Conservation (phyloP, 1,140 invertebrate species). For the Heliconius melpomene region DNA sequence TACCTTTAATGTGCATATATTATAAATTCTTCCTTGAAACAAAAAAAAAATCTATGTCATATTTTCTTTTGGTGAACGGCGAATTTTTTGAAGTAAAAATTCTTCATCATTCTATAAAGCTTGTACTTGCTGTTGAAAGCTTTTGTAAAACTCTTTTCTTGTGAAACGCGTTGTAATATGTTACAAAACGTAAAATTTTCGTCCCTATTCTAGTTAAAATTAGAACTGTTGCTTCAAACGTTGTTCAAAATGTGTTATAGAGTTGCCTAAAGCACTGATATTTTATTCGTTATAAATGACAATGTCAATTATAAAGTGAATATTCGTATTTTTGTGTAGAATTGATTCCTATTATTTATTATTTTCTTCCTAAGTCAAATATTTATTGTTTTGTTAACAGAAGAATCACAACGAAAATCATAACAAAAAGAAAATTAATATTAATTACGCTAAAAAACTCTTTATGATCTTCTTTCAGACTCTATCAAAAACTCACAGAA, state of each 20-base stretch:
- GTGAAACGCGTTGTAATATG: conserved; percentile 11
- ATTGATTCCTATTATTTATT: no score
- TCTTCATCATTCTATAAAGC: not conserved
- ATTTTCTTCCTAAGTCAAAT: no score
- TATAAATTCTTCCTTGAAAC: no score
- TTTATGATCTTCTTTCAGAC: no score
- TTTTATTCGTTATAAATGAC: no score
- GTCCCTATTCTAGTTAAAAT: not conserved
- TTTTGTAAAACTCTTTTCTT: not conserved
- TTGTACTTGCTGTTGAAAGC: not conserved
- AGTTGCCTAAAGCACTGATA: not conserved
- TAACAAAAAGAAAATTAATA: not conserved
- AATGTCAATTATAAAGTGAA: no score
- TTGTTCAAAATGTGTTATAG: not conserved
- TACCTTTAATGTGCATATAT: no score
- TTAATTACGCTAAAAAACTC: no score
- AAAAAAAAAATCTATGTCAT: not conserved
- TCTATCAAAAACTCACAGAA: no score
- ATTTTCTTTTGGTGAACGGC: not conserved
- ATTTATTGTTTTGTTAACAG: no score
- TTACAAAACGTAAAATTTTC: not conserved
- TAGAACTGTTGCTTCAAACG: not conserved
- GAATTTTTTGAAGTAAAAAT: not conserved
- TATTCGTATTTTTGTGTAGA: no score
- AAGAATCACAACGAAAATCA: not conserved